These are phyloP conservation scores for Stenchaetothrips biformis DNA, from an alignment of 2,888 invertebrate genomes.

Conservation along the genomic window DNA sequence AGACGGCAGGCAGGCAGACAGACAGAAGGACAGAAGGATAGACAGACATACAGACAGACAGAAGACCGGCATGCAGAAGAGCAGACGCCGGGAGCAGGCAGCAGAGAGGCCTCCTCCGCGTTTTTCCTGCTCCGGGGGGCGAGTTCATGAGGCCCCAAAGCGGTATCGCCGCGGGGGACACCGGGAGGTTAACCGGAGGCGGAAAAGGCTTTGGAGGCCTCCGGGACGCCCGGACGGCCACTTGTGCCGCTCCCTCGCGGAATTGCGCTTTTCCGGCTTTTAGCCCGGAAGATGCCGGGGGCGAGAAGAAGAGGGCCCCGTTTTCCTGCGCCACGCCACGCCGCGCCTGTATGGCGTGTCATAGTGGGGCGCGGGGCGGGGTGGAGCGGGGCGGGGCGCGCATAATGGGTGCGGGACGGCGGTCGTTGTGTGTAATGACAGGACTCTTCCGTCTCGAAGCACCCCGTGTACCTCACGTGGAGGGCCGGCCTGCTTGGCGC, in stretches of 20 bases:
- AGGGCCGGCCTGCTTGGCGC: background rate
- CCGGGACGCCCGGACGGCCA: no score
- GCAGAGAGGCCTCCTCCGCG: background rate
- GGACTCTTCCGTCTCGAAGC: no score
- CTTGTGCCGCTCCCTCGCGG: background rate
- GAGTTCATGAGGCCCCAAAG: no score
- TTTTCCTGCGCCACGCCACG: background rate
- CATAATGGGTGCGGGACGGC: background rate
- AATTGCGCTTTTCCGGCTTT: slow-evolving; percentile 20
- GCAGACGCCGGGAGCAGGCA: background rate
- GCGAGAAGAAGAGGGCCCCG: background rate
- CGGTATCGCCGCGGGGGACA: no score
- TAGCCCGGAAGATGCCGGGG: background rate
- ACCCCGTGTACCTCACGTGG: background rate
- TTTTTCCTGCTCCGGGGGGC: no score
- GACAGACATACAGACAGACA: no score
- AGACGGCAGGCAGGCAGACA: no score
- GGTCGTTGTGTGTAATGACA: background rate
- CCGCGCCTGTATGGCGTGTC: background rate
- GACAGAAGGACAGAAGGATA: no score
- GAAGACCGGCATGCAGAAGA: no score
- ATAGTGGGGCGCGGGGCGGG: background rate
- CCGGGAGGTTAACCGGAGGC: background rate
- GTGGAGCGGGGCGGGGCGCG: background rate
- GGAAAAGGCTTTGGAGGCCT: background rate